These are phyloP conservation scores for Megalops atlanticus DNA, from an alignment of 2,113 vertebrate species.

Conservation along the genomic window DNA sequence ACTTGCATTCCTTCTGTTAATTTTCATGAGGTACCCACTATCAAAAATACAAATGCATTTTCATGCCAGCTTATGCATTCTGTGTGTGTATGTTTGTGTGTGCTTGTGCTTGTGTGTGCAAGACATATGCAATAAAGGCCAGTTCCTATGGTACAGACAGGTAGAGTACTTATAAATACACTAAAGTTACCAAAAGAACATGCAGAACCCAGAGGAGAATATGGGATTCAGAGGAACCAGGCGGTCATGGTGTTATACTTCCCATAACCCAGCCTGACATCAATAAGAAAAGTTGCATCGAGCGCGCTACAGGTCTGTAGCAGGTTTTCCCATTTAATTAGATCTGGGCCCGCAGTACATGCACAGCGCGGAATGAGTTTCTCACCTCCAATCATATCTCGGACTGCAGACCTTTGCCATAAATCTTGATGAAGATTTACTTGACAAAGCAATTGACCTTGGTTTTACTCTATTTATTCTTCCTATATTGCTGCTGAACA, in stretches of 20 bases:
- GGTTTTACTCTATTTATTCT: constrained; percentile 11
- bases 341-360: background rate
- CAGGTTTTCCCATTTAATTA: background rate
- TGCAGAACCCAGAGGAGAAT: background rate
- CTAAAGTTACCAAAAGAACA: background rate
- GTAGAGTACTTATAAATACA: no score
- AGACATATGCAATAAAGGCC: background rate
- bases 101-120: background rate
- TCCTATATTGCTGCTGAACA: background rate
- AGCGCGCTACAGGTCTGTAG: background rate
- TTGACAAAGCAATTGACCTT: constrained; percentile 21
- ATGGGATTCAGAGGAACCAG: background rate
- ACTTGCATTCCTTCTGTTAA: no score
- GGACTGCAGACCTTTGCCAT: constrained; percentile 1
- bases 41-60: no score
- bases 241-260: background rate
- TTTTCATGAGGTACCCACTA: no score
- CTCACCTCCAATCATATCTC: constrained; percentile 12
- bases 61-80: no score
- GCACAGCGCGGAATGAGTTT: background rate
- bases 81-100: background rate
- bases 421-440: constrained; percentile 22
- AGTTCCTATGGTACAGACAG: no score
- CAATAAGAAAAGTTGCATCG: background rate
- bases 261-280: background rate